A percentile compares a stretch with the other conserved stretches of the same genome.
Conservation (phyloP, 2,888 invertebrate species). For the Chymomyza amoena region DNA sequence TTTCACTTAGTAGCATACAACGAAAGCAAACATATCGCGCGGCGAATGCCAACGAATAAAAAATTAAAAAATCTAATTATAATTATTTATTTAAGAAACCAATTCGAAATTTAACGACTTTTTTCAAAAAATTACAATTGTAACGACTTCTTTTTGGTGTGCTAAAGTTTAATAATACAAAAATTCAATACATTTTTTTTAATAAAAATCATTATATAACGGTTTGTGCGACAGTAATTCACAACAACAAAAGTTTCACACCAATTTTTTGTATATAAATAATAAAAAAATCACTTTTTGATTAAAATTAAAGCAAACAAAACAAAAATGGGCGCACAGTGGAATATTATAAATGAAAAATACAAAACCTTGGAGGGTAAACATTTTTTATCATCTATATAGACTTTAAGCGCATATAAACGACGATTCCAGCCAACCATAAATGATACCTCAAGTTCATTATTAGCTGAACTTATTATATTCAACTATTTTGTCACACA, state of each 20-base stretch:
- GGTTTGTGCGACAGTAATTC: background rate
- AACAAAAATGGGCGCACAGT: slow-evolving; percentile 67
- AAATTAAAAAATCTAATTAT: background rate
- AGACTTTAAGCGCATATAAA: no score
- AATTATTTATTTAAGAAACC: background rate
- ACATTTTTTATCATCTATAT: background rate
- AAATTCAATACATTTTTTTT: background rate
- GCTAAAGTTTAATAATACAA: background rate
- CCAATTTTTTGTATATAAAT: background rate
- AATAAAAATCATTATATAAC: slow-evolving; percentile 49
- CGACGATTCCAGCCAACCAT: background rate
- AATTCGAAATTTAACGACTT: background rate
- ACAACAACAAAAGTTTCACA: background rate
- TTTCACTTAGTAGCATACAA: slow-evolving; percentile 71
- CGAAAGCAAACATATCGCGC: slow-evolving; percentile 70
- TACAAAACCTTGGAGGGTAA: slow-evolving; percentile 76
- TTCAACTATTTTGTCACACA: background rate
- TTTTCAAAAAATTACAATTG: background rate
- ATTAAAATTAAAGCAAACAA: slow-evolving; percentile 11
- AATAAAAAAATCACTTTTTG: background rate
- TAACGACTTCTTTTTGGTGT: background rate
- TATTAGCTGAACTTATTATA: background rate
- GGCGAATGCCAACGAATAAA: slow-evolving; percentile 63
- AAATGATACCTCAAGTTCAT: background rate
- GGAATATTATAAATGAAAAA: slow-evolving; percentile 72